These are phyloP conservation scores for Nanorana parkeri DNA, from an alignment of 2,113 vertebrate genomes.

Conservation along the genomic window DNA sequence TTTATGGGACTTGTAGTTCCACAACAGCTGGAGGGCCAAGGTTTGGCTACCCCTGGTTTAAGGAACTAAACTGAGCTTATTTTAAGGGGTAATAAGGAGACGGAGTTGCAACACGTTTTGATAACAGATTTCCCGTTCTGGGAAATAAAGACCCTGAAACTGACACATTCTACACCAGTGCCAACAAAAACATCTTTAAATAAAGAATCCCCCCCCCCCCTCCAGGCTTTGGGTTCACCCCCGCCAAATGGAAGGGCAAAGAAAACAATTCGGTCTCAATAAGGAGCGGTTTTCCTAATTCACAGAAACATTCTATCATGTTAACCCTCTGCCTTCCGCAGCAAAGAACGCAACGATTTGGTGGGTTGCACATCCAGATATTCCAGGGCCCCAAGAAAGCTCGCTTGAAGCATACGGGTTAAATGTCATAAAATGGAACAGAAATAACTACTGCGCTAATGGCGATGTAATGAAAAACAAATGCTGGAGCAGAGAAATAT, in stretches of 20 bases:
- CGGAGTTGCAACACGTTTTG: conserved; percentile 28
- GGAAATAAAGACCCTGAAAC: conserved; percentile 92
- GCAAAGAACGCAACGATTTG: too few species aligned
- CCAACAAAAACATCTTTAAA: conserved; percentile 97
- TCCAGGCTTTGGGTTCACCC: conserved; percentile 13
- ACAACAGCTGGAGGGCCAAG: too few species aligned
- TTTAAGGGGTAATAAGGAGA: conserved; percentile 29
- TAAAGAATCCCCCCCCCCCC: conserved; percentile 78
- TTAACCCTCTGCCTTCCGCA: conserved; percentile 12
- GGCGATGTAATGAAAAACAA: conserved; percentile 57
- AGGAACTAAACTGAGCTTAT: too few species aligned
- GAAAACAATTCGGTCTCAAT: conserved; percentile 51
- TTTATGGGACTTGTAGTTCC: too few species aligned
- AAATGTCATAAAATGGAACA: conserved; percentile 50
- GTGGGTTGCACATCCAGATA: background rate
- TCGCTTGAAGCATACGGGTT: conserved; percentile 30
- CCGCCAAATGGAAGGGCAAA: conserved; percentile 36
- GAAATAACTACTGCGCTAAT: conserved; percentile 51
- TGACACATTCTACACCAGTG: conserved; percentile 79
- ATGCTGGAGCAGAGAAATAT: conserved; percentile 39
- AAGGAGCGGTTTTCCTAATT: conserved; percentile 40
- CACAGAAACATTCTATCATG: conserved; percentile 39
- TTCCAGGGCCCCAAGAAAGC: background rate
- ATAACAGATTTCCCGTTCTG: conserved; percentile 71
- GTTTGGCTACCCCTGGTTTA: too few species aligned